phyloP scores from a whole-genome alignment of 2,797 vertebrate species.

The Hylomyscus alleni region DNA sequence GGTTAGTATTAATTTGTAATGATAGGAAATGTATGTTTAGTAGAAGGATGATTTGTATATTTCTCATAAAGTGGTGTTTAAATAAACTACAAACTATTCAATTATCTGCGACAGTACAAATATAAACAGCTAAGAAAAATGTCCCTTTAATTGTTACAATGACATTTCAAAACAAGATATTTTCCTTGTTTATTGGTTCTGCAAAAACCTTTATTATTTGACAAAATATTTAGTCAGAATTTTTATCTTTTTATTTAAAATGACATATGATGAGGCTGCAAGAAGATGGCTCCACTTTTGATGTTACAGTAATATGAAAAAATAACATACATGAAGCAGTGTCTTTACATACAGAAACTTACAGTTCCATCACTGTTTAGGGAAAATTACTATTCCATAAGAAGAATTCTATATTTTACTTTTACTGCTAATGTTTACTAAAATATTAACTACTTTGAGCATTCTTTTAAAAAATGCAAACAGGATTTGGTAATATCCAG shows the following conservation, averaged over 20 bases:
- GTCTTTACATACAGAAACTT: not conserved
- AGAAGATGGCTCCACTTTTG: not conserved
- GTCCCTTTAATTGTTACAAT: not conserved
- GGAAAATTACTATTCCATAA: not conserved
- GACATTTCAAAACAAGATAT: not conserved
- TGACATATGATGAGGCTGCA: not conserved
- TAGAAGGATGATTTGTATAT: not conserved
- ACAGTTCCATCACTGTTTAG: not conserved
- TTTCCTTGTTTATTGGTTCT: not conserved
- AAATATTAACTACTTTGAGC: not conserved
- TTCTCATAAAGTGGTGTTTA: not conserved
- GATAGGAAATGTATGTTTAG: not conserved
- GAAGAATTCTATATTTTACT: constrained; percentile 13
- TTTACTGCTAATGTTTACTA: not conserved
- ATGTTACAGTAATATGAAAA: not conserved
- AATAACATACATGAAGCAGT: not conserved
- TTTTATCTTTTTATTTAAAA: not conserved
- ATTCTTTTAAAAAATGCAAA: not conserved
- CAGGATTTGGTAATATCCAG: not conserved
- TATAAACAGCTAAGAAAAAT: constrained; percentile 13
- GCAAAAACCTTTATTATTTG: not conserved
- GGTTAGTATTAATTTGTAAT: constrained; percentile 5
- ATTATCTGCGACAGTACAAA: constrained; percentile 26
- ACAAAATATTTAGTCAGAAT: not conserved
- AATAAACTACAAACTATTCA: not conserved